phyloP scores from a whole-genome alignment of 1,140 invertebrate genomes.

The Marisa cornuarietis region DNA sequence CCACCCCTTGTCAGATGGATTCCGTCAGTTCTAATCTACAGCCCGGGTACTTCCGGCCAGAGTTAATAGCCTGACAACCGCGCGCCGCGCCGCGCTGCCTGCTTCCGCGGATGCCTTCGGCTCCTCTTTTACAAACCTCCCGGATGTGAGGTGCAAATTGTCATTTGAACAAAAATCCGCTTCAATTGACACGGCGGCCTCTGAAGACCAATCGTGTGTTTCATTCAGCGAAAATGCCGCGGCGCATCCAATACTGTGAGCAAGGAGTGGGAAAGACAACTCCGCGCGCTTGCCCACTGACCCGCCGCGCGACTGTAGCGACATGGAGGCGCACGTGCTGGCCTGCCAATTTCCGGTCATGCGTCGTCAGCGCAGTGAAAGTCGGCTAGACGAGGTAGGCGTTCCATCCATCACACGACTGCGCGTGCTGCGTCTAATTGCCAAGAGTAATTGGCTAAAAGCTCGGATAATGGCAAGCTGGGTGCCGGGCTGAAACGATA shows the following conservation, averaged over 20 bases:
- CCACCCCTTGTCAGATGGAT: too few relatives aligned
- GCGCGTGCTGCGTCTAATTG: conserved; percentile 14
- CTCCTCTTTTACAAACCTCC: too few relatives aligned
- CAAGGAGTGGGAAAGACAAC: neutral
- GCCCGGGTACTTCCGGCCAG: too few relatives aligned
- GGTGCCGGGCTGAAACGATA: neutral
- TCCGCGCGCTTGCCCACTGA: conserved; percentile 7
- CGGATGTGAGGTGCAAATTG: conserved; percentile 7
- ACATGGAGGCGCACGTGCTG: conserved; percentile 15
- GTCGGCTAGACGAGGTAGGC: conserved; percentile 10
- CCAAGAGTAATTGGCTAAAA: conserved; percentile 20
- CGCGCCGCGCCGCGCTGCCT: too few relatives aligned
- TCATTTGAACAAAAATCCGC: neutral
- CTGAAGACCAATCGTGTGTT: neutral
- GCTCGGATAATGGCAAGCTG: conserved; percentile 1
- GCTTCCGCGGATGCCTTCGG: too few relatives aligned
- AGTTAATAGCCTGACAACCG: too few relatives aligned
- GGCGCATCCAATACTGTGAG: too few relatives aligned
- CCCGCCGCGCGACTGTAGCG: conserved; percentile 38
- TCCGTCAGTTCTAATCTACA: too few relatives aligned
- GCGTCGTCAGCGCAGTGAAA: conserved; percentile 11
- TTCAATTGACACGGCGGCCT: neutral
- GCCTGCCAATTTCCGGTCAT: conserved; percentile 16
- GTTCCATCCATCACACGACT: conserved; percentile 7
- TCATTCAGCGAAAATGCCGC: too few relatives aligned